phyloP scores from a whole-genome alignment of 2,113 vertebrate species.

The Empidonax traillii region DNA sequence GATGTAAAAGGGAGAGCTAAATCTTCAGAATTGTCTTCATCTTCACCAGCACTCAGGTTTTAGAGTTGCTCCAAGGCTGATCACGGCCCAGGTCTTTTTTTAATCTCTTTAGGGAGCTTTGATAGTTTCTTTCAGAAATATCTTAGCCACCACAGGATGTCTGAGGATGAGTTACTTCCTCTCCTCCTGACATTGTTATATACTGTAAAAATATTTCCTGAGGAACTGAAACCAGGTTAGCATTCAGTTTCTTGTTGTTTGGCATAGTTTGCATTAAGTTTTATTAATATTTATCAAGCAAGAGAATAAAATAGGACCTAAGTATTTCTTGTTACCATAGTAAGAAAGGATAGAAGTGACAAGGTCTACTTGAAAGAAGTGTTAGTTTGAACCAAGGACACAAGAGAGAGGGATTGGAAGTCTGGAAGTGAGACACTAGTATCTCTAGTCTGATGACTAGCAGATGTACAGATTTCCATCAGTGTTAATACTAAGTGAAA shows the following conservation, averaged over 20 bases:
- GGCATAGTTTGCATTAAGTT: not conserved
- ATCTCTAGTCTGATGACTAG: not conserved
- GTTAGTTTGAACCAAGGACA: not conserved
- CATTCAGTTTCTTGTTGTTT: not conserved
- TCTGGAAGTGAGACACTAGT: not conserved
- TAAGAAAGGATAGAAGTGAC: not conserved
- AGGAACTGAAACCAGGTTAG: not conserved
- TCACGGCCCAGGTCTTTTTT: not conserved
- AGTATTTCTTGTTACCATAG: not conserved
- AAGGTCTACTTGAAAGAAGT: not conserved
- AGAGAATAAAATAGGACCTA: not conserved
- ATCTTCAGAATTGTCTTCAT: not conserved
- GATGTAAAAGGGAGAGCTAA: not conserved
- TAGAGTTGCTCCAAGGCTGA: not conserved
- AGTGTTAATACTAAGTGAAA: not conserved
- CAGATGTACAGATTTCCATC: not conserved
- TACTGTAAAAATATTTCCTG: not conserved
- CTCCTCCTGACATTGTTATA: not conserved
- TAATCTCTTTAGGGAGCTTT: not conserved
- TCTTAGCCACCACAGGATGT: not conserved
- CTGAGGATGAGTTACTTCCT: not conserved
- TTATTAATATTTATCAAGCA: not conserved
- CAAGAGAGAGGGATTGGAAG: not conserved
- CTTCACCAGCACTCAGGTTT: not conserved
- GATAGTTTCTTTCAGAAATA: not conserved